A percentile compares a stretch with the other conserved stretches of the same genome.
Evolutionary conservation across 2,888 invertebrate species (phyloP).

Genomic region (Aleiodes testaceus): DNA sequence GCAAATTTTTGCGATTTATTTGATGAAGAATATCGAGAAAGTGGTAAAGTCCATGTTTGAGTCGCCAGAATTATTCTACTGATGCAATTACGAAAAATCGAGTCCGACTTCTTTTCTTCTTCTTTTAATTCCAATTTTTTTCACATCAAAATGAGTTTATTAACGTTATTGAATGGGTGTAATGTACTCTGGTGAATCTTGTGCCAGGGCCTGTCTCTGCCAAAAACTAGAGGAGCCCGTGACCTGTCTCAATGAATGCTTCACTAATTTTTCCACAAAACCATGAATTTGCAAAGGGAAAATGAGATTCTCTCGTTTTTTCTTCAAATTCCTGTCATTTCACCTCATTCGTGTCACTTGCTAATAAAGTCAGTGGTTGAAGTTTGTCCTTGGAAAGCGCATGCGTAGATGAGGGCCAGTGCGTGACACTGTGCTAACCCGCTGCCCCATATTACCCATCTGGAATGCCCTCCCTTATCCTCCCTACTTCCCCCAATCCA

Average conservation of each 20-base stretch:
- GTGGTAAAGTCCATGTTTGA: neutral
- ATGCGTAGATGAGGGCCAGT: conserved; percentile 36
- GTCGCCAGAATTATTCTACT: too few species aligned
- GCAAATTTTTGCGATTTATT: too few species aligned
- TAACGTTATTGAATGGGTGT: conserved; percentile 21
- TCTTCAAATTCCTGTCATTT: conserved; percentile 31
- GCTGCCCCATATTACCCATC: conserved; percentile 55
- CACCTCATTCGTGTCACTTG: conserved; percentile 35
- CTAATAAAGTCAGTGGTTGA: conserved; percentile 27
- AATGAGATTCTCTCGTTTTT: conserved; percentile 34
- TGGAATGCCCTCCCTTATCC: conserved; percentile 45
- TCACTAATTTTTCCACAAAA: conserved; percentile 1
- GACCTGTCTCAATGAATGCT: conserved; percentile 48
- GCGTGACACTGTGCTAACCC: conserved; percentile 47
- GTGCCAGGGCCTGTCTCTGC: conserved; percentile 49
- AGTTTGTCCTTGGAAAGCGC: conserved; percentile 33
- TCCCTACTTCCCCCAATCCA: neutral
- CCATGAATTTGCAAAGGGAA: neutral
- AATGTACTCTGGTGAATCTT: conserved; percentile 37
- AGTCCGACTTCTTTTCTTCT: neutral
- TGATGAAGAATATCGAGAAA: too few species aligned
- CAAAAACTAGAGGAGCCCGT: conserved; percentile 40
- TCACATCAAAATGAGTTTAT: neutral
- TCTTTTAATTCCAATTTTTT: conserved; percentile 10
- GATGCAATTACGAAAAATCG: conserved; percentile 5